Conservation (phyloP, 2,888 invertebrate species). For the Plutella xylostella region DNA sequence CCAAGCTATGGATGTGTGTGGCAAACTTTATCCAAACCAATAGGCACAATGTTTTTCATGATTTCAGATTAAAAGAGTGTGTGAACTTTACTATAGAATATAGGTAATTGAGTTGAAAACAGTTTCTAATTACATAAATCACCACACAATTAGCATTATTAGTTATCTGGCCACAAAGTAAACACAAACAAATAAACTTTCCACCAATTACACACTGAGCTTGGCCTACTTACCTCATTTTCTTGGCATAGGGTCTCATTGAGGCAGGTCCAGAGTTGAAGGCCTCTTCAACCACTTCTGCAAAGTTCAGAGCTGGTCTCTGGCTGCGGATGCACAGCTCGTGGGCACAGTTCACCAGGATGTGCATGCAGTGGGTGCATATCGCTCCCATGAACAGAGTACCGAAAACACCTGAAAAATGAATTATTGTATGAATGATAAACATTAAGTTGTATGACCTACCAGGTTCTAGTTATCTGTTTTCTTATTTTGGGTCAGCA, state of each 20-base stretch:
- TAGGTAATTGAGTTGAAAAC: no score
- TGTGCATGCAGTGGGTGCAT: slow-evolving; percentile 94
- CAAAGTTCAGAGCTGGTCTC: slow-evolving; percentile 79
- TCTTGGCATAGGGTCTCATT: slow-evolving; percentile 71
- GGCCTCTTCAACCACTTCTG: slow-evolving; percentile 82
- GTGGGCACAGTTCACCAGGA: slow-evolving; percentile 80
- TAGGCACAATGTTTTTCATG: no score
- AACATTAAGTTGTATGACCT: neutral
- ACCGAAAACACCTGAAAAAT: slow-evolving; percentile 77
- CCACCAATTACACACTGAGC: neutral
- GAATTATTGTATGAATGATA: neutral
- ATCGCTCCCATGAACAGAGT: slow-evolving; percentile 87
- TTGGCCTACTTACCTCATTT: slow-evolving; percentile 76
- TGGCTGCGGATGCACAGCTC: slow-evolving; percentile 79
- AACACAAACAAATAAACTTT: neutral
- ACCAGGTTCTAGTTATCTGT: neutral
- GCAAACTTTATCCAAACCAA: no score
- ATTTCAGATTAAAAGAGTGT: no score
- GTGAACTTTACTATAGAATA: no score
- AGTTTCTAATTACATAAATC: no score
- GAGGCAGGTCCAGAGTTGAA: slow-evolving; percentile 80
- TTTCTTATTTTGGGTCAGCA: neutral
- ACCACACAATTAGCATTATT: no score
- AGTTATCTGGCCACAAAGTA: neutral
- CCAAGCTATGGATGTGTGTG: no score